Evolutionary conservation across 1,140 invertebrate genomes (phyloP), one percentile per base, ranked within the genome.

Genomic region (Aporrectodea caliginosa): DNA sequence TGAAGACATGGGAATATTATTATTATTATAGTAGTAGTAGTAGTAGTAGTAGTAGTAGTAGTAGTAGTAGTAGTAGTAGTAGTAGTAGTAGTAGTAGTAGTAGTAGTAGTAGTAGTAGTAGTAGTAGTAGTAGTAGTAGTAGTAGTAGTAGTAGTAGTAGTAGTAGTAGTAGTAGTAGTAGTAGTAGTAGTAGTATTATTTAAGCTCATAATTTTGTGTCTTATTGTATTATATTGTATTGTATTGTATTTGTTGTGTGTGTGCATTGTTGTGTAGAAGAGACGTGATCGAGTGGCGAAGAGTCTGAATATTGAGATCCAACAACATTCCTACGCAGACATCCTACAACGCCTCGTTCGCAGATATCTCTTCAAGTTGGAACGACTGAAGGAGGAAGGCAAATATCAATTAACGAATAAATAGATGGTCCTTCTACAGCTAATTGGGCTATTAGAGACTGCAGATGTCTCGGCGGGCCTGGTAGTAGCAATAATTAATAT

Each of bases 361-460:
- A 78, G 87, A 77, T 88, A 88, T 80, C 83, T 87, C 29, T 88
- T 88, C 69, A 87, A 88, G 79, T 79, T 87, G 73, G 87, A 88
- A 78, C 78, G 87, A 80, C 84, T 84, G 22, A 86, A 84, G 78
- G 87, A 87, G 70, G 86, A 86, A 79, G 87, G 85, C 69, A 81
- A 79, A 32, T 1, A 70, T 70, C 2, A 1, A n/a, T n/a, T n/a
- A n/a, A n/a, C n/a, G n/a, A n/a, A n/a, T n/a, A n/a, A n/a, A n/a
- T n/a, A n/a, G n/a, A n/a, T n/a, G n/a, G n/a, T n/a, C n/a, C n/a
- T n/a, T n/a, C n/a, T n/a, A n/a, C n/a, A n/a, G n/a, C n/a, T n/a
- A n/a, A n/a, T n/a, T n/a, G n/a, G n/a, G n/a, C n/a, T n/a, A n/a
- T n/a, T n/a, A n/a, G n/a, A n/a, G n/a, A n/a, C n/a, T n/a, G n/a